Evolutionary conservation across 2,113 vertebrate species (phyloP).

Genomic region (Calyptommatus sinebrachiatus): DNA sequence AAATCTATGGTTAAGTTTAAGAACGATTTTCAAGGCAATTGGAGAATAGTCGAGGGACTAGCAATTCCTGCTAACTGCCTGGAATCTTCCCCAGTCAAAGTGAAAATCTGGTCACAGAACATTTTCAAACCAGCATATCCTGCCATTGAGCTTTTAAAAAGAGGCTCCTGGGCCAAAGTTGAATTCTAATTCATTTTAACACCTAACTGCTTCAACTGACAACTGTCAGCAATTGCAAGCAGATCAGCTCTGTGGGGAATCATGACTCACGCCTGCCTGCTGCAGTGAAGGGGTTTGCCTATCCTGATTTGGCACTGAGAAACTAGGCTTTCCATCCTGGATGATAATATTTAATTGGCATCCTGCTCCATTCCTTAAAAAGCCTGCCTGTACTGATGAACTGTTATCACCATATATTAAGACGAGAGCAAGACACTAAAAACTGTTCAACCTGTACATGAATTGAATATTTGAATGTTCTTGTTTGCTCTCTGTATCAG

Average conservation of each 20-base stretch:
- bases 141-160: neutral
- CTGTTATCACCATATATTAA: neutral
- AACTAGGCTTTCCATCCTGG: no score
- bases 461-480: neutral
- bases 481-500: neutral
- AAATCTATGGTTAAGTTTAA: no score
- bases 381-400: no score
- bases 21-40: no score
- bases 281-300: neutral
- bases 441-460: no score
- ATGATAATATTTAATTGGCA: neutral
- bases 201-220: neutral
- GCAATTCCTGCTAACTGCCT: no score
- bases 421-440: neutral
- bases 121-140: neutral
- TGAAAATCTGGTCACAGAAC: neutral
- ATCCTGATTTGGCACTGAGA: neutral
- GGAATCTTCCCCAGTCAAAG: no score
- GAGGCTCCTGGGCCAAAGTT: neutral
- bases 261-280: neutral
- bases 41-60: no score
- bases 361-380: neutral
- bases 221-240: neutral
- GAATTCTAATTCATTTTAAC: neutral
- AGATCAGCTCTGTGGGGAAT: neutral